phyloP scores from a whole-genome alignment of 2,113 vertebrate genomes.

The Hypanus sabinus region DNA sequence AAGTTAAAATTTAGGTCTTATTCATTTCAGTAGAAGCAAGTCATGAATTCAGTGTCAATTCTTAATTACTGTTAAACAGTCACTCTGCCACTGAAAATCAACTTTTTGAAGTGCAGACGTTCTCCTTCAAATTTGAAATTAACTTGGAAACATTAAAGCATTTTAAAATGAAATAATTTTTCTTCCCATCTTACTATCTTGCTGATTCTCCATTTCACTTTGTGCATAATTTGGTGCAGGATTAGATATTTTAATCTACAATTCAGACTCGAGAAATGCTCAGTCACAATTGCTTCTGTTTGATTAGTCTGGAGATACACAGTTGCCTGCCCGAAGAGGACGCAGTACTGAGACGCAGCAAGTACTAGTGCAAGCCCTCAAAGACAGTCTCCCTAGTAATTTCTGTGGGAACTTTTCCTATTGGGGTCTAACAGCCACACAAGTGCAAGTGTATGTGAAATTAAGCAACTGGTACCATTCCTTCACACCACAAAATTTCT shows the following conservation, averaged over 20 bases:
- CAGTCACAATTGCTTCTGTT: too few species aligned
- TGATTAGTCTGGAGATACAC: neutral
- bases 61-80: slow-evolving; percentile 12
- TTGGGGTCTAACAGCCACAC: too few species aligned
- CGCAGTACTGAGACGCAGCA: neutral
- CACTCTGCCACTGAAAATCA: neutral
- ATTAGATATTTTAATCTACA: neutral
- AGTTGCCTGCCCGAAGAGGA: neutral
- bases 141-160: neutral
- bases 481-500: neutral
- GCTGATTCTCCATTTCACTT: neutral
- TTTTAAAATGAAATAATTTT: neutral
- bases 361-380: neutral
- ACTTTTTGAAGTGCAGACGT: neutral
- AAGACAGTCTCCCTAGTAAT: neutral
- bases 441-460: neutral
- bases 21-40: neutral
- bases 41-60: neutral
- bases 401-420: too few species aligned
- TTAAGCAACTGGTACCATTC: neutral
- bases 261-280: neutral
- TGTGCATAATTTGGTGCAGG: neutral
- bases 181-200: neutral
- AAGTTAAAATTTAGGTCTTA: neutral
- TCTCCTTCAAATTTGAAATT: neutral